Evolutionary conservation across 2,888 invertebrate genomes (phyloP).

Genomic region (Ametastegia equiseti): DNA sequence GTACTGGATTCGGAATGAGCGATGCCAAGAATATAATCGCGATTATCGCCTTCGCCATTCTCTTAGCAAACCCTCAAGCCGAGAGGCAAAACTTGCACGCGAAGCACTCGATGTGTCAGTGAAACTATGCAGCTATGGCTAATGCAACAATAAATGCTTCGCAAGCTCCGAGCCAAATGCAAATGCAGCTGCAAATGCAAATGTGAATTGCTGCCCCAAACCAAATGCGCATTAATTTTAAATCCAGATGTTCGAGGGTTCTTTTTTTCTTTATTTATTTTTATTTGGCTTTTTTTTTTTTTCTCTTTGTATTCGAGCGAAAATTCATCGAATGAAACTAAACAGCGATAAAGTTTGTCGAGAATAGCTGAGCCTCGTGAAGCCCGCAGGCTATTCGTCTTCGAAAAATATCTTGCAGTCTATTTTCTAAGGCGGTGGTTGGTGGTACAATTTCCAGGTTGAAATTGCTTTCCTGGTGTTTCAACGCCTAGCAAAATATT

Average conservation of each 20-base stretch:
- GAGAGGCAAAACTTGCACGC: slow-evolving; percentile 7
- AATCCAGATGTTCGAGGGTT: not conserved
- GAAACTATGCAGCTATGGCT: not conserved
- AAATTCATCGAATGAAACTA: slow-evolving; percentile 7
- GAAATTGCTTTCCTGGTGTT: slow-evolving; percentile 28
- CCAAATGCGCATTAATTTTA: not conserved
- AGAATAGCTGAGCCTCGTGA: not conserved
- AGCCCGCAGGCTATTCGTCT: not conserved
- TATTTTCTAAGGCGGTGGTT: slow-evolving; percentile 6
- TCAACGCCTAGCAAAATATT: not conserved
- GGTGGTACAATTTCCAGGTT: slow-evolving; percentile 2
- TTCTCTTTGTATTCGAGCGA: no score
- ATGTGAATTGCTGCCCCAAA: not conserved
- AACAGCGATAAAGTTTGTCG: not conserved
- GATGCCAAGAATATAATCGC: not conserved
- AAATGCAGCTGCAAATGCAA: slow-evolving; percentile 4
- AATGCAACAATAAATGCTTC: slow-evolving; percentile 33
- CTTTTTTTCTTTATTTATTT: not conserved
- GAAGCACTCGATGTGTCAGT: slow-evolving; percentile 30
- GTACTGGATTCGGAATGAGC: not conserved
- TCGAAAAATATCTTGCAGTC: not conserved
- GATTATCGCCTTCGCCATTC: not conserved
- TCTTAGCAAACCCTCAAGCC: not conserved
- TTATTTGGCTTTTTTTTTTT: not conserved
- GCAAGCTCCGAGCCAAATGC: slow-evolving; percentile 19